Evolutionary conservation across 2,113 vertebrate species (phyloP).

Genomic region (Oophaga pumilio): DNA sequence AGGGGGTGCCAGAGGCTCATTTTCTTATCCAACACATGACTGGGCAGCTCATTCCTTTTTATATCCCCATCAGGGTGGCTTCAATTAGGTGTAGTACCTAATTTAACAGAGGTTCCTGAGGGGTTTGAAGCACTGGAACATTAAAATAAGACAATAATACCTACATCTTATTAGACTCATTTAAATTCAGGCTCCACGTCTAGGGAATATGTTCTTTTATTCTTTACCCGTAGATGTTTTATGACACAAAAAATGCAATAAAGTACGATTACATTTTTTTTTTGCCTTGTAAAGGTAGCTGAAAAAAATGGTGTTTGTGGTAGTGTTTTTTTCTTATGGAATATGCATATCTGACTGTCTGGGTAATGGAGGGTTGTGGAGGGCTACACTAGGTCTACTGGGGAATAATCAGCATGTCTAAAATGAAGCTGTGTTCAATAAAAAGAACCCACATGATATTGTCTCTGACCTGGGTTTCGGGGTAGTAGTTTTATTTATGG

Average conservation of each 20-base stretch:
- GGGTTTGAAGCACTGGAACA: slow-evolving; percentile 51
- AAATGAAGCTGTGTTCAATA: too few relatives aligned
- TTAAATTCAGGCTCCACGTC: slow-evolving; percentile 51
- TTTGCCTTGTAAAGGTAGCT: neutral
- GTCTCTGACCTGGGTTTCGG: too few relatives aligned
- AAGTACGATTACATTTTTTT: slow-evolving; percentile 45
- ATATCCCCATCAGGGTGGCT: slow-evolving; percentile 59
- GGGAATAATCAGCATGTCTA: neutral
- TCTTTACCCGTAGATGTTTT: slow-evolving; percentile 36
- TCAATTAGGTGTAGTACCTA: slow-evolving; percentile 57
- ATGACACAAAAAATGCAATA: slow-evolving; percentile 49
- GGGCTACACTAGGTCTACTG: neutral
- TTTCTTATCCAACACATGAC: slow-evolving; percentile 51
- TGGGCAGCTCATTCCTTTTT: slow-evolving; percentile 57
- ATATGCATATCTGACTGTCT: neutral
- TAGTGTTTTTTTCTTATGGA: neutral
- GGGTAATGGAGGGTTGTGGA: neutral
- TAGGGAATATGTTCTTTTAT: slow-evolving; percentile 47
- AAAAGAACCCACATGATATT: too few relatives aligned
- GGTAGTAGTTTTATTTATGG: neutral
- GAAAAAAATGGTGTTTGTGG: neutral
- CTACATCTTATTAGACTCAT: slow-evolving; percentile 57
- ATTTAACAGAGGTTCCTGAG: slow-evolving; percentile 52
- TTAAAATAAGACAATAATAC: slow-evolving; percentile 60
- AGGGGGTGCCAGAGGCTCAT: slow-evolving; percentile 74